Conservation (phyloP, 2,888 invertebrate species). For the Xestia c-nigrum region DNA sequence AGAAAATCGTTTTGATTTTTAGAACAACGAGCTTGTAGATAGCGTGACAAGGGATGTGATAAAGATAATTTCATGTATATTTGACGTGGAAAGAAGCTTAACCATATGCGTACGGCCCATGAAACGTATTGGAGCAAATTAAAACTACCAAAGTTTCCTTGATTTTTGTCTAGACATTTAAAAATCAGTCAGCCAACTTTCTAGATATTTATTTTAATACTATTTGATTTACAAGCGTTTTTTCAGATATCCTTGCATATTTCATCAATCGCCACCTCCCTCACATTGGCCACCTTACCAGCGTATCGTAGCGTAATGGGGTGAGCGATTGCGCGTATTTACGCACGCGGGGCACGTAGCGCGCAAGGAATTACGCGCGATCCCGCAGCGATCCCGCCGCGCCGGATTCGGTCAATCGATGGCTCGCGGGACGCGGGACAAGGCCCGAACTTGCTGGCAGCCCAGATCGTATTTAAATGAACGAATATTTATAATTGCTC, state of each 20-base stretch:
- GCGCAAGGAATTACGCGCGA: slow-evolving; percentile 87
- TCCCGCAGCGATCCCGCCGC: slow-evolving; percentile 74
- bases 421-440: slow-evolving; percentile 71
- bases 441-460: slow-evolving; percentile 27
- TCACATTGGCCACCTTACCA: slow-evolving; percentile 25
- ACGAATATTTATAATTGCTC: slow-evolving; percentile 39
- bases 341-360: slow-evolving; percentile 85
- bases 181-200: background rate
- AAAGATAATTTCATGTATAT: background rate
- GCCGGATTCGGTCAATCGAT: slow-evolving; percentile 88
- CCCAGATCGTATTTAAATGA: slow-evolving; percentile 31
- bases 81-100: background rate
- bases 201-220: background rate
- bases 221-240: background rate
- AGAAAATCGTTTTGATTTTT: background rate
- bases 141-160: background rate
- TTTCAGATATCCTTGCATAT: background rate
- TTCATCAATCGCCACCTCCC: slow-evolving; percentile 39
- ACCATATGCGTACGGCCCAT: background rate
- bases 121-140: background rate
- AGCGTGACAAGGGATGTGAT: background rate
- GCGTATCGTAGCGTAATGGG: slow-evolving; percentile 80
- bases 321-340: slow-evolving; percentile 83
- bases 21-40: background rate
- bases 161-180: background rate